A percentile compares a stretch with the other conserved stretches of the same genome.
These are phyloP conservation scores for Bellardia bayeri DNA, from an alignment of 2,888 invertebrate species.

Conservation along the genomic window DNA sequence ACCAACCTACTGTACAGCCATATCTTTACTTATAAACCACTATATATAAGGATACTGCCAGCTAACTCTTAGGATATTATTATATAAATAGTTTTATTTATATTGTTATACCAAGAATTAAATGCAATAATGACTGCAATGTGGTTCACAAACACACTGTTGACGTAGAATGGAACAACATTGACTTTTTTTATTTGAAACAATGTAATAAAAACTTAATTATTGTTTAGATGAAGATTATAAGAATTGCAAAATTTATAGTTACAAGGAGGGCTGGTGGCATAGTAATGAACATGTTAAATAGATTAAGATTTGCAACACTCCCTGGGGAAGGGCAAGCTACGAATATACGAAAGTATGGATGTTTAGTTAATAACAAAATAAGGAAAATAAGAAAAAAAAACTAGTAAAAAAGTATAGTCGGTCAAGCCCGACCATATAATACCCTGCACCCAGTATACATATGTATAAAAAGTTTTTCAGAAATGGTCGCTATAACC, in stretches of 20 bases:
- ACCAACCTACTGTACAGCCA: background rate
- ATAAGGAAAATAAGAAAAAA: background rate
- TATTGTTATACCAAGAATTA: conserved; percentile 23
- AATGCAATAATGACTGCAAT: conserved; percentile 6
- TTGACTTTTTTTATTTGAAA: background rate
- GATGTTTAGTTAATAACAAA: background rate
- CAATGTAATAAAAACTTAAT: conserved; percentile 24
- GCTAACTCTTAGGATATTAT: conserved; percentile 3
- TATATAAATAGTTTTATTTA: conserved; percentile 17
- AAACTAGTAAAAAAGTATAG: too few species aligned
- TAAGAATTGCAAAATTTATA: conserved; percentile 12
- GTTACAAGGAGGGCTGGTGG: background rate
- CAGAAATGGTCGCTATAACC: too few species aligned
- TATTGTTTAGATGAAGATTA: conserved; percentile 27
- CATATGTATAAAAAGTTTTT: too few species aligned
- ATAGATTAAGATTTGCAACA: background rate
- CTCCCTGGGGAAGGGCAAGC: background rate
- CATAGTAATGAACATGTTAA: background rate
- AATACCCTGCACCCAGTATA: too few species aligned
- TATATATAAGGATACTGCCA: background rate
- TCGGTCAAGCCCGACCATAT: too few species aligned
- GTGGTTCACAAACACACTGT: background rate
- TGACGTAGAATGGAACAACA: background rate
- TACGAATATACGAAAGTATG: background rate
- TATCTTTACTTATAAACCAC: background rate